A percentile compares a stretch with the other conserved stretches of the same genome.
phyloP scores from a whole-genome alignment of 2,888 invertebrate species.

The Drosophila birchii region DNA sequence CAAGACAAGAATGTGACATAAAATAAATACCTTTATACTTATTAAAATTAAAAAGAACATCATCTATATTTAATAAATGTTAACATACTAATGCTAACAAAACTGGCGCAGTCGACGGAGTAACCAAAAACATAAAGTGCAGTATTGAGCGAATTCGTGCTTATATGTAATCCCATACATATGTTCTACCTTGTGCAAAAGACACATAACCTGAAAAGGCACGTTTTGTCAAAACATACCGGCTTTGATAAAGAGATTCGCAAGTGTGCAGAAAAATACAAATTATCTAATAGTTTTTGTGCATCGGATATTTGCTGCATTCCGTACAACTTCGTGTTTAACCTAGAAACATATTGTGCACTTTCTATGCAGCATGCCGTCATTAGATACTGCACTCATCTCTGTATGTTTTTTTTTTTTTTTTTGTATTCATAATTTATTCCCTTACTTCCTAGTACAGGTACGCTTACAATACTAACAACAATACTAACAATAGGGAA shows the following conservation, averaged over 20 bases:
- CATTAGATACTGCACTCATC: not conserved
- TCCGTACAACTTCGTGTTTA: constrained; percentile 24
- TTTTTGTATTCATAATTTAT: too few relatives aligned
- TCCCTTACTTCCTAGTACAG: too few relatives aligned
- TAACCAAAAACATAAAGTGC: constrained; percentile 3
- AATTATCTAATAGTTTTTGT: constrained; percentile 16
- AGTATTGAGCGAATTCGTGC: constrained; percentile 3
- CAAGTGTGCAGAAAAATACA: constrained; percentile 16
- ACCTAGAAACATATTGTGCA: constrained; percentile 15
- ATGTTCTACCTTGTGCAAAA: too few relatives aligned
- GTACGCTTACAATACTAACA: too few relatives aligned
- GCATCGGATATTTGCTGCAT: constrained; percentile 27
- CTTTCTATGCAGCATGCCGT: constrained; percentile 26
- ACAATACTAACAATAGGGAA: too few relatives aligned
- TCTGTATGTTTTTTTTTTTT: constrained; percentile 16
- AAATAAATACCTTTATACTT: too few relatives aligned
- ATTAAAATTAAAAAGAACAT: too few relatives aligned
- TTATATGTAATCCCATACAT: too few relatives aligned
- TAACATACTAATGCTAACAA: not conserved
- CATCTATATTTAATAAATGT: too few relatives aligned
- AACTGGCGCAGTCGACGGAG: not conserved
- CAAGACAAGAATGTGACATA: too few relatives aligned
- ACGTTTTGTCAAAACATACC: too few relatives aligned
- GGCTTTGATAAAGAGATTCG: constrained; percentile 6
- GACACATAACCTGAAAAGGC: too few relatives aligned